A percentile compares a stretch with the other conserved stretches of the same genome.
Evolutionary conservation across 2,888 invertebrate genomes (phyloP).

Genomic region (Agrotis clavis): DNA sequence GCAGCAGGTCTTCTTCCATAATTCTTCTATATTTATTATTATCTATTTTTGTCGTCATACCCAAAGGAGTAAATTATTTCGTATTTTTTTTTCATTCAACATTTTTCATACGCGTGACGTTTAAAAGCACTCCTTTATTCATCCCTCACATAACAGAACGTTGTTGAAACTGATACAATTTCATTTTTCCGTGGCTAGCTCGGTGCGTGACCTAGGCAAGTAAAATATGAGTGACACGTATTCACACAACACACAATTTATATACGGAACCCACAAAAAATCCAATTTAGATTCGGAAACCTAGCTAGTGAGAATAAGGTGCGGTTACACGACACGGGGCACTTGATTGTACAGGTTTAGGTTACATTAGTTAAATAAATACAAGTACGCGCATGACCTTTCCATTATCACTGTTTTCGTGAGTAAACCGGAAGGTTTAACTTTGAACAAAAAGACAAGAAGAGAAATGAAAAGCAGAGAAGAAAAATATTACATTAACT

Average conservation of each 20-base stretch:
- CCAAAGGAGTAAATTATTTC: background rate
- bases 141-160: background rate
- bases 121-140: constrained; percentile 12
- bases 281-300: constrained; percentile 53
- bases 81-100: background rate
- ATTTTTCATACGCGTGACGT: background rate
- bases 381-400: background rate
- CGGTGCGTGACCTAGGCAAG: constrained; percentile 30
- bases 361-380: background rate
- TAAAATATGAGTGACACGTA: constrained; percentile 57
- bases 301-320: constrained; percentile 15
- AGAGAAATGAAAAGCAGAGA: too few relatives aligned
- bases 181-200: constrained; percentile 17
- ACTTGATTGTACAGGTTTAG: background rate
- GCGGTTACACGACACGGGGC: background rate
- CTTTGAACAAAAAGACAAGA: too few relatives aligned
- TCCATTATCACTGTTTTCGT: too few relatives aligned
- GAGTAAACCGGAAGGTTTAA: too few relatives aligned
- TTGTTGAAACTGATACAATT: constrained; percentile 22
- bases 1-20: background rate
- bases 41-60: background rate
- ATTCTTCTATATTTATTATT: background rate
- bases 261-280: constrained; percentile 38
- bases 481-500: too few relatives aligned
- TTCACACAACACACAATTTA: constrained; percentile 35